phyloP scores from a whole-genome alignment of 2,113 vertebrate genomes.

The Daphoenositta chrysoptera region DNA sequence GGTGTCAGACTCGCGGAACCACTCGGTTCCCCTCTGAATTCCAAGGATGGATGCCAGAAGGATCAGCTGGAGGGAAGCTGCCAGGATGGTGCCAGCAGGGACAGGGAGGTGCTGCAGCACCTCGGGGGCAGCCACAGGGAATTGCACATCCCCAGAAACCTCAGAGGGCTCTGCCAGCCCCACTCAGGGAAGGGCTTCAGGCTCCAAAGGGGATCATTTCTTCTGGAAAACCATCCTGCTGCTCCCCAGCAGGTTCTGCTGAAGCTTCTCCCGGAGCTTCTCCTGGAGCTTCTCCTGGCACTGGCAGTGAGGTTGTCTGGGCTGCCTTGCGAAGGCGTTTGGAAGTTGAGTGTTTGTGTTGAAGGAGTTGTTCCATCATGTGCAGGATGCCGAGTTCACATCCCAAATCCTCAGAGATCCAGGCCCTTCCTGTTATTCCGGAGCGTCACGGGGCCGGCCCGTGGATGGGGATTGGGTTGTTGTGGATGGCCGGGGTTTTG shows the following conservation, averaged over 20 bases:
- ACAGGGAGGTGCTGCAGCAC: not conserved
- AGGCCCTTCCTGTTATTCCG: not conserved
- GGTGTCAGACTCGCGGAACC: not conserved
- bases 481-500: not conserved
- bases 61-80: not conserved
- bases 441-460: rapidly evolving
- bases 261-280: not conserved
- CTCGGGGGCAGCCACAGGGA: not conserved
- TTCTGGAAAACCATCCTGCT: not conserved
- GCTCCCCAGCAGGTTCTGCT: not conserved
- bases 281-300: not conserved
- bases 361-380: not conserved
- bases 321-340: not conserved
- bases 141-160: not conserved
- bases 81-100: not conserved
- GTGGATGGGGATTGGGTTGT: not conserved
- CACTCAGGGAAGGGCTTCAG: not conserved
- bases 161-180: not conserved
- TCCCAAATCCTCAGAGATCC: slow-evolving; percentile 2
- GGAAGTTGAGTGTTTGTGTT: not conserved
- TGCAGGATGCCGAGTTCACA: not conserved
- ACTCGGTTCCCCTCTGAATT: not conserved
- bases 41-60: not conserved
- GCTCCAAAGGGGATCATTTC: not conserved
- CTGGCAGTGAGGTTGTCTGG: not conserved